phyloP scores from a whole-genome alignment of 2,113 vertebrate species.

The Silurus asotus region DNA sequence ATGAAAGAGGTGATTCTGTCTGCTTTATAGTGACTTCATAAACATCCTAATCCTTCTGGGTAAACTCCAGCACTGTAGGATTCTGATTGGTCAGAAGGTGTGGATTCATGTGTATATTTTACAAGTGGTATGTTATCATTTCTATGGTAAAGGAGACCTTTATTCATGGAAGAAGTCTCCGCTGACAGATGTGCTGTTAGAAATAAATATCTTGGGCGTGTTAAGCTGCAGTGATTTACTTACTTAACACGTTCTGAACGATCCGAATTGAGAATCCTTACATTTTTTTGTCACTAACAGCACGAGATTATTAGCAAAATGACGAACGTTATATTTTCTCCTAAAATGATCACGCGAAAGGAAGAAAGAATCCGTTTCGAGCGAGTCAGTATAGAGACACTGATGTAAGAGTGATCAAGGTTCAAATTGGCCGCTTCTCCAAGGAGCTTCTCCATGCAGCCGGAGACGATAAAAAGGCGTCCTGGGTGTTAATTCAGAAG shows the following conservation, averaged over 20 bases:
- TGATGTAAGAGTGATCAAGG: not conserved
- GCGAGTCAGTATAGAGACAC: not conserved
- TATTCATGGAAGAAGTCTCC: not conserved
- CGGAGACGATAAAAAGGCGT: not conserved
- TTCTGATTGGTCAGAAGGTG: slow-evolving; percentile 6
- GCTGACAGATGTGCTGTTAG: not conserved
- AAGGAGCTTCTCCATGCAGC: not conserved
- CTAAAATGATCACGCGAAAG: not conserved
- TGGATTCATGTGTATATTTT: not conserved
- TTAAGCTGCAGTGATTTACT: not conserved
- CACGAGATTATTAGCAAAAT: not conserved
- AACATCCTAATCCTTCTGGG: not conserved
- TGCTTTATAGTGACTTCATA: slow-evolving; percentile 10
- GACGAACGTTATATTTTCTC: not conserved
- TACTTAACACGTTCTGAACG: not conserved
- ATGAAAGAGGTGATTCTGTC: slow-evolving; percentile 73
- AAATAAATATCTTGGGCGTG: not conserved
- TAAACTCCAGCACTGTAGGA: not conserved
- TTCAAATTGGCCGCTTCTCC: not conserved
- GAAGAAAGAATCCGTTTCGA: not conserved
- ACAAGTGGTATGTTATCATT: not conserved
- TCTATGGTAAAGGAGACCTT: not conserved
- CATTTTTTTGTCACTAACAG: not conserved
- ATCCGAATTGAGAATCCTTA: not conserved
- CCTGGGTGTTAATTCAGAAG: slow-evolving; percentile 45